A percentile compares a stretch with the other conserved stretches of the same genome.
These are phyloP conservation scores for Poeciliopsis prolifica DNA, from an alignment of 2,113 vertebrate genomes.

Conservation along the genomic window DNA sequence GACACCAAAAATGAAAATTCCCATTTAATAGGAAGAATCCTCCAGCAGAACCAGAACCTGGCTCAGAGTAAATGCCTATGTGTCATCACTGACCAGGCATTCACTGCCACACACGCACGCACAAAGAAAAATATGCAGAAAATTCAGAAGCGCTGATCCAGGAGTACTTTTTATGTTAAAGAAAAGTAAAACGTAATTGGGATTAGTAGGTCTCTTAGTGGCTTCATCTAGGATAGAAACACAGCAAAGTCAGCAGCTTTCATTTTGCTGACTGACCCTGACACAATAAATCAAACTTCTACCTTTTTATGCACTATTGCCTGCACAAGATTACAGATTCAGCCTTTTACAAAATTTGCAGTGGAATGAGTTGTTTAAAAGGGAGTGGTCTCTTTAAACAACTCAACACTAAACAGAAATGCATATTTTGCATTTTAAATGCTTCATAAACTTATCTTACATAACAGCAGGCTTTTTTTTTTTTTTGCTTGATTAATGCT, in stretches of 20 bases:
- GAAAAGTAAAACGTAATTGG: too few relatives aligned
- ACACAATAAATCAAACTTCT: not conserved
- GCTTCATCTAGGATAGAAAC: too few relatives aligned
- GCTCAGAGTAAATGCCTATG: too few relatives aligned
- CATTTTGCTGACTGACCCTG: conserved; percentile 21
- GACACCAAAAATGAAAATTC: too few relatives aligned
- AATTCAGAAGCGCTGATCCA: too few relatives aligned
- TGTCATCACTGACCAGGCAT: too few relatives aligned
- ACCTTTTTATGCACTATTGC: conserved; percentile 2
- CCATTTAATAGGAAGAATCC: too few relatives aligned
- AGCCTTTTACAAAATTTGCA: conserved; percentile 28
- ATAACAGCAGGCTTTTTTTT: conserved; percentile 21
- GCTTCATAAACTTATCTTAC: conserved; percentile 9
- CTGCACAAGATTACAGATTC: conserved; percentile 18
- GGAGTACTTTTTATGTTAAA: too few relatives aligned
- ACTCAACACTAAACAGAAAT: conserved; percentile 5
- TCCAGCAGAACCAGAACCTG: too few relatives aligned
- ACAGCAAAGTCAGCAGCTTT: conserved; percentile 40
- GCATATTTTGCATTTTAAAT: conserved; percentile 29
- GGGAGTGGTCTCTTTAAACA: not conserved
- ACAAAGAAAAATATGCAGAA: too few relatives aligned
- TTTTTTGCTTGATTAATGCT: conserved; percentile 11
- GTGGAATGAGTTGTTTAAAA: conserved; percentile 25
- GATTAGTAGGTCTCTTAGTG: too few relatives aligned
- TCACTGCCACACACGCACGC: too few relatives aligned